Percentiles rank a stretch among this genome's conserved stretches.
These are phyloP conservation scores for Buphagus erythrorhynchus DNA, from an alignment of 2,797 vertebrate genomes.

Conservation along the genomic window DNA sequence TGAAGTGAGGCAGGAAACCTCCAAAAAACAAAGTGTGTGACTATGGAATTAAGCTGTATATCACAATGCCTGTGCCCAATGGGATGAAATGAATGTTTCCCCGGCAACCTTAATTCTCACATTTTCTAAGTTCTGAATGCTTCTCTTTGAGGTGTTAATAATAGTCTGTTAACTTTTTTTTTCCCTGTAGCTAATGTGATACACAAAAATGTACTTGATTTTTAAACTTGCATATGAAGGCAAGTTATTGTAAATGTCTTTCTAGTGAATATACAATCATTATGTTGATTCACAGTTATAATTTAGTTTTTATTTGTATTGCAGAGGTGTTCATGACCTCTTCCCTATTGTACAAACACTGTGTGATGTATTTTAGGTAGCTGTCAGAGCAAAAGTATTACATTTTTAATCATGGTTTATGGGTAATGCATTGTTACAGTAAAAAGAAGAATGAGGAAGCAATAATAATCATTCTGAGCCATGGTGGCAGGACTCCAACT, in stretches of 20 bases:
- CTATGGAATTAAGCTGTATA: not conserved
- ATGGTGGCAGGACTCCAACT: not conserved
- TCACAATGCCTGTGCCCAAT: not conserved
- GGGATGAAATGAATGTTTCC: slow-evolving; percentile 1
- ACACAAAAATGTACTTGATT: not conserved
- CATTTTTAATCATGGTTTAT: not conserved
- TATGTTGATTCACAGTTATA: not conserved
- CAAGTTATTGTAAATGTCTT: not conserved
- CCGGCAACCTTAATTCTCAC: slow-evolving; percentile 4
- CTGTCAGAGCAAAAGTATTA: not conserved
- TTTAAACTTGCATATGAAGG: not conserved
- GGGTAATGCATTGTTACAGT: not conserved
- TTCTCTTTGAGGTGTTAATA: slow-evolving; percentile 15
- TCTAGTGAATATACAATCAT: not conserved
- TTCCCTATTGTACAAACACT: not conserved
- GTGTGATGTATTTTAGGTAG: not conserved
- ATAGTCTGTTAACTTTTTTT: not conserved
- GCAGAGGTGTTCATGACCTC: not conserved
- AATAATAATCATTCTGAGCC: not conserved
- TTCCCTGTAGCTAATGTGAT: not conserved
- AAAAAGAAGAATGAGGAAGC: not conserved
- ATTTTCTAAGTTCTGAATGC: slow-evolving; percentile 1
- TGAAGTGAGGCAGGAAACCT: not conserved
- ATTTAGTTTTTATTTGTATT: not conserved
- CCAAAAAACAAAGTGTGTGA: not conserved